Evolutionary conservation across 2,888 invertebrate genomes (phyloP).

Genomic region (Frankliniella intonsa): DNA sequence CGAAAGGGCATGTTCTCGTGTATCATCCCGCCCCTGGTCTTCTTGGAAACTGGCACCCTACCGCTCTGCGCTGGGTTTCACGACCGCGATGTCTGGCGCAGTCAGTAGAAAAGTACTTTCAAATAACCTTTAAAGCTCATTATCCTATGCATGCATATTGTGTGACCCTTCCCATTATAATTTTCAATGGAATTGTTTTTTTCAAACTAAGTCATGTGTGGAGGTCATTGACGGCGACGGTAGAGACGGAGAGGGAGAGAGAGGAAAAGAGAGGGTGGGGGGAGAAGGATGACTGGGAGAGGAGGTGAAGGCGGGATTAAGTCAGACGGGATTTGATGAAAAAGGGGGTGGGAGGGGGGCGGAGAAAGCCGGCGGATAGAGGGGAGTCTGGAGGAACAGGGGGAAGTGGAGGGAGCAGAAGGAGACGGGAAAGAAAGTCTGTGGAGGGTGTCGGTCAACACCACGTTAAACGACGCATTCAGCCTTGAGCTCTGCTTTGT

Average conservation of each 20-base stretch:
- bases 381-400: background rate
- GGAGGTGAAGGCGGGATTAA: conserved; percentile 16
- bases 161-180: too few species aligned
- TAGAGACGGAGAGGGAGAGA: conserved; percentile 29
- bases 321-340: background rate
- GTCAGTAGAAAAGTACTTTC: too few species aligned
- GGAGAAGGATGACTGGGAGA: background rate
- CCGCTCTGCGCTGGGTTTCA: too few species aligned
- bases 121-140: too few species aligned
- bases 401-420: conserved; percentile 6
- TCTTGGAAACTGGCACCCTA: too few species aligned
- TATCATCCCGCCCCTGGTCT: too few species aligned
- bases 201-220: too few species aligned
- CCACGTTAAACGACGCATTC: conserved; percentile 16
- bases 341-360: conserved; percentile 24
- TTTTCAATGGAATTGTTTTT: too few species aligned
- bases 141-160: too few species aligned
- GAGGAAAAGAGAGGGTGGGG: conserved; percentile 23
- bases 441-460: conserved; percentile 12
- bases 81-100: too few species aligned
- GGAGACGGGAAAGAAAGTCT: background rate
- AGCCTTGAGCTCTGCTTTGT: conserved; percentile 21
- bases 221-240: background rate
- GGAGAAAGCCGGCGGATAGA: conserved; percentile 11
- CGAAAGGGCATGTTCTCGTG: too few species aligned